Evolutionary conservation across 2,888 invertebrate species (phyloP), one percentile per base, ranked within the genome.

Genomic region (Stenoptilia bipunctidactyla): DNA sequence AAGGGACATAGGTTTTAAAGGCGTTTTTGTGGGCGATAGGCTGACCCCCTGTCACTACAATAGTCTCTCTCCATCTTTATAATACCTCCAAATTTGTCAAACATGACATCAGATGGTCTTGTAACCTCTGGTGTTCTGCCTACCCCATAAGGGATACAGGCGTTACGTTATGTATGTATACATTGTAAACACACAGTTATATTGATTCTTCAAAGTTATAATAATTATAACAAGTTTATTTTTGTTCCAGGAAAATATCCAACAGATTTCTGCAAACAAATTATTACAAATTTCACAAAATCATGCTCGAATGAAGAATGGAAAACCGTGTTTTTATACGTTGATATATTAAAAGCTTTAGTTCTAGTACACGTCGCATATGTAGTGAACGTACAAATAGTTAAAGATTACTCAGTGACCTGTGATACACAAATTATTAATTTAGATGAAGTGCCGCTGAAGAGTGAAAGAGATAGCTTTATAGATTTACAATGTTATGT

Each of bases 401-500:
- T 82, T 53, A 79, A 58, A 53, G 72, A 82, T 34, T 52, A 59
- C 43, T 65, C 61, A 47, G 46, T 63, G 13, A 61, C 62, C 75
- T 79, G 79, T 76, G 82, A 82, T 76, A 75, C 65, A 45, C 62
- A 66, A 52, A 53, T 54, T 13, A 49, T 70, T 45, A 70, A 65
- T 52, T 59, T 79, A 53, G 70, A 75, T 61, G 77, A 82, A 15
- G 61, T 80, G 15, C 63, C 69, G 14, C 53, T 80, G 45, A 62
- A 66, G 27, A 48, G 53, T 34, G 74, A 69, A 10, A 62, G 62
- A 15, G 61, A 69, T 15, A 50, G 46, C 45, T 76, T 74, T 56
- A 57, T 80, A 44, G 82, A 83, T 66, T 86, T 93, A 38, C 85
- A 85, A 51, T 85, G 89, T 50, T 91, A 92, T 51, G 45, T 77